Percentiles rank a stretch among this genome's conserved stretches.
Evolutionary conservation across 2,797 vertebrate species (phyloP).

Genomic region (Argentina silus): DNA sequence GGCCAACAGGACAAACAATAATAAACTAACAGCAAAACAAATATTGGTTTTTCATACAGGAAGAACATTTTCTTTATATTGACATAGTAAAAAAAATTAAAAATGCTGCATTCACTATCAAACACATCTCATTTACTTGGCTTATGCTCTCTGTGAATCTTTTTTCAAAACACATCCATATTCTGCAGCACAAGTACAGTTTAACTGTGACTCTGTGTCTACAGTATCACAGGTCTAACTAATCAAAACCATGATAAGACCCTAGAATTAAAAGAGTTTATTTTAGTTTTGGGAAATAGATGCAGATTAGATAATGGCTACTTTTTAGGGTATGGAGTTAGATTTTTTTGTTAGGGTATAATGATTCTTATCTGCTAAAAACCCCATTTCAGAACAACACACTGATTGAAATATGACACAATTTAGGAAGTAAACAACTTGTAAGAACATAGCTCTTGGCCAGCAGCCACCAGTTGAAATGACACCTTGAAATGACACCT

Average conservation of each 20-base stretch:
- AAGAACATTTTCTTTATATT: not conserved
- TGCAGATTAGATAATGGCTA: not conserved
- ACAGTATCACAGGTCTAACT: not conserved
- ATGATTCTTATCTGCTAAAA: not conserved
- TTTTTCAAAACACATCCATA: not conserved
- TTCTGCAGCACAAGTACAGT: not conserved
- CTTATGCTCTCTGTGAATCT: not conserved
- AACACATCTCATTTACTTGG: too few relatives aligned
- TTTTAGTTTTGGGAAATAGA: not conserved
- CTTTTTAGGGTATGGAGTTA: too few relatives aligned
- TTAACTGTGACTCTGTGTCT: not conserved
- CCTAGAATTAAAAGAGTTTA: not conserved
- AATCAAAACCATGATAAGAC: not conserved
- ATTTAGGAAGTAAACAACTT: not conserved
- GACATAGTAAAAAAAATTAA: not conserved
- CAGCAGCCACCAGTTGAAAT: not conserved
- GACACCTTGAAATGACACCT: not conserved
- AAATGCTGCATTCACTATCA: too few relatives aligned
- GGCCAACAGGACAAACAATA: not conserved
- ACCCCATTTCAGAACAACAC: not conserved
- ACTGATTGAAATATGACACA: conserved; percentile 22
- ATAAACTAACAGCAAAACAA: not conserved
- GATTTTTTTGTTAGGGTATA: not conserved
- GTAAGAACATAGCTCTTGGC: conserved; percentile 10
- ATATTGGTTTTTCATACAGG: not conserved